Base-by-base conservation (phyloP, 2,113 vertebrate species). In the Erythrocercus mccallii region DNA sequence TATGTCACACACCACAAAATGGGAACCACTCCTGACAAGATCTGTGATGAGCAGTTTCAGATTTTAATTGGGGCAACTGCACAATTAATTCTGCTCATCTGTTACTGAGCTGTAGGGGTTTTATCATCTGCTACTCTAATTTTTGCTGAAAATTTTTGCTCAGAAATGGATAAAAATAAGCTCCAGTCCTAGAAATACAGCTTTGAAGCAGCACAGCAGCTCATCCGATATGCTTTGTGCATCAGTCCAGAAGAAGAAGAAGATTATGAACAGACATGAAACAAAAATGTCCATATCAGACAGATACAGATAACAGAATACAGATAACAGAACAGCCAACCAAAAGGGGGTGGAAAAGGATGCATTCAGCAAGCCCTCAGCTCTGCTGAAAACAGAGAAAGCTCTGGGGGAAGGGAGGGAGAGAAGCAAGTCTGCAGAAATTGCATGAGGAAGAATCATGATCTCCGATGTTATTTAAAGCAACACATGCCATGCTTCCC, bases 111-210 rank as follows among this genome's bases (percentile, higher is more conserved):
- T 77, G 42, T 23, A 80, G 64, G 72, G 65, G 60, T 68, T 94
- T 93, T 70, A 96, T 92, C 68, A 70, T 92, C 87, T 95, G 74
- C 84, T 82, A 57, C 51, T 62, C 64, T 31, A n/a, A 40, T 85
- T 95, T 83, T 38, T 80, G 62, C 74, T 77, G 62, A 23, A 60
- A 51, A 64, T 73, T 85, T 82, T 57, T 1, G 0, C 50, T 85
- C 15, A 25, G 45, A 95, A 95, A 82, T 20, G 10, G 79, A 57
- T 81, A 74, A 88, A 96, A 93, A 91, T 81, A 51, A 91, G 42
- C 3, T 9, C 19, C 17, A 38, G n/a, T 60, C 48, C 69, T 50
- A 79, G 31, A 85, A 91, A 54, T 10, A 51, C 37, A 80, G 54
- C 25, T 87, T 88, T 56, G 66, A 91, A 92, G 35, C 25, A 65